phyloP scores from a whole-genome alignment of 2,888 invertebrate genomes.

The Scotopteryx bipunctaria region DNA sequence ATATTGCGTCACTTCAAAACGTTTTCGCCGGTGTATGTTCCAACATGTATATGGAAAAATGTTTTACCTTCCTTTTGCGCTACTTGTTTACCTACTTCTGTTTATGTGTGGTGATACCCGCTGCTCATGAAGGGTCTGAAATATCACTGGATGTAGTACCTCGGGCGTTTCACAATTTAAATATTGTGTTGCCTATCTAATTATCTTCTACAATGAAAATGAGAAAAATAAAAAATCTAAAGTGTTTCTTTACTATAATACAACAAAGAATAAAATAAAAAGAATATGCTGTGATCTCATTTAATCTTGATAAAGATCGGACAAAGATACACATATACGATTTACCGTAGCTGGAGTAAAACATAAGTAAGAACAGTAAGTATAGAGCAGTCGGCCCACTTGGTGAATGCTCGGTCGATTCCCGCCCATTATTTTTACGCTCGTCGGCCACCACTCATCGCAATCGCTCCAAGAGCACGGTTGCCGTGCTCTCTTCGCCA shows the following conservation, averaged over 20 bases:
- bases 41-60: constrained; percentile 46
- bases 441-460: constrained; percentile 67
- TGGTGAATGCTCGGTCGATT: constrained; percentile 46
- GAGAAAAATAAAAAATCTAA: too few relatives aligned
- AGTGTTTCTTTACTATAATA: too few relatives aligned
- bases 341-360: too few relatives aligned
- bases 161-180: neutral
- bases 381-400: constrained; percentile 16
- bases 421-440: constrained; percentile 78
- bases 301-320: too few relatives aligned
- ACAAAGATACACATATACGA: too few relatives aligned
- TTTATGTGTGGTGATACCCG: constrained; percentile 29
- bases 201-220: too few relatives aligned
- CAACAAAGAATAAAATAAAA: too few relatives aligned
- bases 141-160: constrained; percentile 5
- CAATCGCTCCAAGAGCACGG: constrained; percentile 43
- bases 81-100: constrained; percentile 32
- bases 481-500: constrained; percentile 35
- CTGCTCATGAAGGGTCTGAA: constrained; percentile 20
- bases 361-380: constrained; percentile 1
- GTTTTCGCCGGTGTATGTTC: constrained; percentile 48
- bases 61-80: constrained; percentile 38
- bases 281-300: too few relatives aligned
- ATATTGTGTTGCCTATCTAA: neutral
- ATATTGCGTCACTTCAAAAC: constrained; percentile 64